Evolutionary conservation across 2,113 vertebrate genomes (phyloP), one percentile per base, ranked within the genome.

Genomic region (Sterrhoptilus dennistouni): DNA sequence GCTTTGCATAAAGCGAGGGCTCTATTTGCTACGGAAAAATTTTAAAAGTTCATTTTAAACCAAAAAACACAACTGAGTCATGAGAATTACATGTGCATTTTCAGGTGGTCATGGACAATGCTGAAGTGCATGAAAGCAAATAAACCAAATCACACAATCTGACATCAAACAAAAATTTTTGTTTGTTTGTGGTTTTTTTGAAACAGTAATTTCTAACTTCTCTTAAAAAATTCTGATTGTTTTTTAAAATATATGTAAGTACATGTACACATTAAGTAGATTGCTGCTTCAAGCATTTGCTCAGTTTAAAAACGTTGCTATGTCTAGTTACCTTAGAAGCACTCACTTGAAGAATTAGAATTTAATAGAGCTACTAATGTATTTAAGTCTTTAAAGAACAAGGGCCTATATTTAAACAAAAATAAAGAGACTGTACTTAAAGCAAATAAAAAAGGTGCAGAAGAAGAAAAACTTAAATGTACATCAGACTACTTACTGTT

Each of bases 21-120:
- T 98, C 96, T 95, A 99, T 99, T 99, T 99, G 98, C 99, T 99
- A 80, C 81, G 83, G 61, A 90, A 96, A 59, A 85, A 79, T 3
- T 38, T 17, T 40, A 56, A 27, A 75, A 66, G 9, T 65, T 61
- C 38, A 50, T 68, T 87, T 88, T 15, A 70, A 29, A 27, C 19
- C 80, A 63, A 81, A 79, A 56, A 23, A 33, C 8, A 63, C 4
- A 74, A 11, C 4, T 17, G 8, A 87, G 14, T 75, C 9, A 31
- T 27, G 3, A 90, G 42, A 95, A 88, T 57, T 23, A 84, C 7
- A 76, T 29, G 11, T 36, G 3, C 52, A 11, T n/a, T 72, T 78
- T 76, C 57, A 83, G 2, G 12, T 61, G 6, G 14, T 21, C 50
- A 72, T 33, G 8, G 14, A 60, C 18, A 65, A 77, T 18, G 4